phyloP scores from a whole-genome alignment of 2,797 vertebrate genomes.

The Coilia nasus region DNA sequence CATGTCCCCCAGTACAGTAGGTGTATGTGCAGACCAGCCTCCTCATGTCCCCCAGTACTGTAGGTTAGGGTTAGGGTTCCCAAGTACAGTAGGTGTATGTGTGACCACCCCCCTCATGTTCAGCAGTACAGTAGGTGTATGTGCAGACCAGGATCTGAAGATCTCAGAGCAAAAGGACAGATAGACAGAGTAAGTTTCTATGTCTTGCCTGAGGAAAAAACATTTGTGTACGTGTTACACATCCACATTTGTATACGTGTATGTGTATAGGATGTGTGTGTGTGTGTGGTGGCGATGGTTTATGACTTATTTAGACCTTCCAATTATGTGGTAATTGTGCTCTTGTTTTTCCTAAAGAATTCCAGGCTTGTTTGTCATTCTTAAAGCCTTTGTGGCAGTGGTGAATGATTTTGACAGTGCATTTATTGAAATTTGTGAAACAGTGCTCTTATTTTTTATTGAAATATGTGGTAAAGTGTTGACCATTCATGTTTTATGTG shows the following conservation, averaged over 20 bases:
- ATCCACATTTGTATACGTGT: too few species aligned
- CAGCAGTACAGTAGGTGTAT: background rate
- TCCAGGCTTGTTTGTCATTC: background rate
- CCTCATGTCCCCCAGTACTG: too few species aligned
- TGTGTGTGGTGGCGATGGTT: background rate
- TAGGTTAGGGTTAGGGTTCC: too few species aligned
- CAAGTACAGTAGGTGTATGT: too few species aligned
- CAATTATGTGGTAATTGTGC: background rate
- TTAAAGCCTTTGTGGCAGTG: background rate
- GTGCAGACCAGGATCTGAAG: background rate
- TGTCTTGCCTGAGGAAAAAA: too few species aligned
- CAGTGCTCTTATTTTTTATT: background rate
- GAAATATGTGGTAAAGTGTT: background rate
- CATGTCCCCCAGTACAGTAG: too few species aligned
- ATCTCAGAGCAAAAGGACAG: too few species aligned
- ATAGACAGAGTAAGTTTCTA: too few species aligned
- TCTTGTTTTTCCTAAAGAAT: background rate
- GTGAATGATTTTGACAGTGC: background rate
- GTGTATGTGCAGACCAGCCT: too few species aligned
- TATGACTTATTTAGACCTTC: background rate
- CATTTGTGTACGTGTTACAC: background rate
- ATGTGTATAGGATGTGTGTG: background rate
- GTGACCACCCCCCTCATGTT: background rate
- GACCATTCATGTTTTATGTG: background rate
- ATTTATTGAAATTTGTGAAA: background rate